A percentile compares a stretch with the other conserved stretches of the same genome.
Evolutionary conservation across 2,888 invertebrate species (phyloP).

Genomic region (Nomada goodeniana): DNA sequence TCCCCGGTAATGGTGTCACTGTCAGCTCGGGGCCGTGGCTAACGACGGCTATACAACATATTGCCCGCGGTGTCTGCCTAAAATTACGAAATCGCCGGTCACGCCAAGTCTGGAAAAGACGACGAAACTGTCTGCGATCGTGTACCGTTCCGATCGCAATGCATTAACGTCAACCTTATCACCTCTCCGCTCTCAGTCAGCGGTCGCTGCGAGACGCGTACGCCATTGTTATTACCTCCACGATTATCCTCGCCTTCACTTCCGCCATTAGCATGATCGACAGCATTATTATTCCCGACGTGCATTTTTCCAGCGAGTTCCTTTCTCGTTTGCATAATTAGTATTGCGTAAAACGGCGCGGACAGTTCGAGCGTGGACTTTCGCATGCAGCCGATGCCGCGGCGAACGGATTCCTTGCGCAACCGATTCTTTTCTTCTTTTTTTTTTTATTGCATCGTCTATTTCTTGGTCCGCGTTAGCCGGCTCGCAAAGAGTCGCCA

Average conservation of each 20-base stretch:
- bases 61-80: slow-evolving; percentile 12
- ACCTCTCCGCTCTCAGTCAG: slow-evolving; percentile 48
- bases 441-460: background rate
- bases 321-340: slow-evolving; percentile 69
- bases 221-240: slow-evolving; percentile 68
- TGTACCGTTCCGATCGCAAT: slow-evolving; percentile 54
- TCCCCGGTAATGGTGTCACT: slow-evolving; percentile 38
- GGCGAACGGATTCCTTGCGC: slow-evolving; percentile 41
- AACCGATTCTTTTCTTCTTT: slow-evolving; percentile 23
- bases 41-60: slow-evolving; percentile 36
- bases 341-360: slow-evolving; percentile 66
- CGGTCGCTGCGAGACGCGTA: slow-evolving; percentile 40
- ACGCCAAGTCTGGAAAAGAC: slow-evolving; percentile 32
- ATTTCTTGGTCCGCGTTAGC: too few relatives aligned
- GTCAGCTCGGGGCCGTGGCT: slow-evolving; percentile 14
- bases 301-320: slow-evolving; percentile 63
- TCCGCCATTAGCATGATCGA: slow-evolving; percentile 71
- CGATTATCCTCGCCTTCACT: slow-evolving; percentile 69
- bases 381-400: slow-evolving; percentile 43
- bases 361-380: slow-evolving; percentile 38
- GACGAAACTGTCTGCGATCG: slow-evolving; percentile 43
- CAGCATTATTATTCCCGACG: slow-evolving; percentile 69
- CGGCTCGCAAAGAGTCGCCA: background rate
- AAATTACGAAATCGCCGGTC: slow-evolving; percentile 44
- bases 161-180: slow-evolving; percentile 69